Base-by-base conservation (phyloP, 2,113 vertebrate species). In the Xenotilapia leptura region DNA sequence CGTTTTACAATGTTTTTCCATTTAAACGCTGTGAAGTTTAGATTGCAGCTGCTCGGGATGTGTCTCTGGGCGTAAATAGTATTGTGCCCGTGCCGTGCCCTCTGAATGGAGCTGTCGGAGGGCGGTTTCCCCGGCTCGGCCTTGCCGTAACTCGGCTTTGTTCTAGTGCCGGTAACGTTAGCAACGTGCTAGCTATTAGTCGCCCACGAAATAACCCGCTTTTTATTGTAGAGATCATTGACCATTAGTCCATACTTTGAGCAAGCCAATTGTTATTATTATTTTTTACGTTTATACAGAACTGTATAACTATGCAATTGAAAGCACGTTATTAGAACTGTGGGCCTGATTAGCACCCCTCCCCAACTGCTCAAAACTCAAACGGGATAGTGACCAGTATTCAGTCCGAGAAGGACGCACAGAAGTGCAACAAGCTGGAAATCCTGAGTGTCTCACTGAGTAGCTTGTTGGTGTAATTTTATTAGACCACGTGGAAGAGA, bases 81-180 rank as follows among this genome's bases (percentile, higher is more conserved):
- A 2, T 2, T 7, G 2, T 15, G 38, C 6, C 42, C 0, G 15
- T 2, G 6, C 4, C 6, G 11, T 40, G 19, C 10, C 1, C n/a
- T 7, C 17, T 10, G 42, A 33, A 9, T 6, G 21, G 40, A 38
- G 0, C 6, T 21, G 26, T 17, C 2, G 4, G 40, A 89, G 79
- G 89, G 84, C 85, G 77, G 79, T 82, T 88, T 58, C 36, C 8
- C 4, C 17, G 4, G 28, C 80, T 4, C 75, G 92, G 94, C 94
- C 94, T 93, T 40, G n/a, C 36, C 17, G 1, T 17, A 70, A 10
- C 51, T 28, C 51, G 62, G 92, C 94, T 94, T 95, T 95, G 94
- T 95, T 94, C 93, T 89, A 6, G 11, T n/a, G 7, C 83, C 75
- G 89, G 54, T 23, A 31, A 33, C 10, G 49, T 87, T 89, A 91